These are phyloP conservation scores for Taurulus bubalis DNA, from an alignment of 2,113 vertebrate species.

Conservation along the genomic window DNA sequence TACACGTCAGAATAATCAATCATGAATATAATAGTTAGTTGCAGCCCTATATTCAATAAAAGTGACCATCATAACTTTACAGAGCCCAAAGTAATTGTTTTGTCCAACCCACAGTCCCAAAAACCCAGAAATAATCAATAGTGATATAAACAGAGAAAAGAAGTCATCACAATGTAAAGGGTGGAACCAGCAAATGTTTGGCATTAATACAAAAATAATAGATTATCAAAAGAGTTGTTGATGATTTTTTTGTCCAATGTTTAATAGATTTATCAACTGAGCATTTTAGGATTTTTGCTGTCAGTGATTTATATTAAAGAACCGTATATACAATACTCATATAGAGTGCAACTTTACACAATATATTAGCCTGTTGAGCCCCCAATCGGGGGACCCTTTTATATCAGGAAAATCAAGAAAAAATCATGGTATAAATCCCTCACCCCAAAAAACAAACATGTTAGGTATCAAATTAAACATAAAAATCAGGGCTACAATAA, in stretches of 20 bases:
- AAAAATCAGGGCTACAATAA: too few species aligned
- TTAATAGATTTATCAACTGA: neutral
- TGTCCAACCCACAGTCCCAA: neutral
- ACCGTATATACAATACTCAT: too few species aligned
- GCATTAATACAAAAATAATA: neutral
- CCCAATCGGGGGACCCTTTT: too few species aligned
- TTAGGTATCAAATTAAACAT: too few species aligned
- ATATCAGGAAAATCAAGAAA: too few species aligned
- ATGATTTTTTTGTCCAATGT: neutral
- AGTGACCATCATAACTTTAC: neutral
- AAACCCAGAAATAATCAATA: neutral
- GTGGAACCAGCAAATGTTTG: neutral
- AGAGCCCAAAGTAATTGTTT: neutral
- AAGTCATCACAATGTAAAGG: neutral
- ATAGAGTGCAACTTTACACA: neutral
- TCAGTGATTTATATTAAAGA: neutral
- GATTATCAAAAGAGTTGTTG: neutral
- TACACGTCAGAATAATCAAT: neutral
- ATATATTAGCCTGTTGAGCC: too few species aligned
- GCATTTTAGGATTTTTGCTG: neutral
- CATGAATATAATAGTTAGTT: neutral
- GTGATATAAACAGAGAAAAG: neutral
- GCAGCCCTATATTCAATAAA: neutral
- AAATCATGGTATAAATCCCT: too few species aligned
- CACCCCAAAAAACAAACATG: too few species aligned